These are phyloP conservation scores for Euplagia quadripunctaria DNA, from an alignment of 2,888 invertebrate genomes.

Conservation along the genomic window DNA sequence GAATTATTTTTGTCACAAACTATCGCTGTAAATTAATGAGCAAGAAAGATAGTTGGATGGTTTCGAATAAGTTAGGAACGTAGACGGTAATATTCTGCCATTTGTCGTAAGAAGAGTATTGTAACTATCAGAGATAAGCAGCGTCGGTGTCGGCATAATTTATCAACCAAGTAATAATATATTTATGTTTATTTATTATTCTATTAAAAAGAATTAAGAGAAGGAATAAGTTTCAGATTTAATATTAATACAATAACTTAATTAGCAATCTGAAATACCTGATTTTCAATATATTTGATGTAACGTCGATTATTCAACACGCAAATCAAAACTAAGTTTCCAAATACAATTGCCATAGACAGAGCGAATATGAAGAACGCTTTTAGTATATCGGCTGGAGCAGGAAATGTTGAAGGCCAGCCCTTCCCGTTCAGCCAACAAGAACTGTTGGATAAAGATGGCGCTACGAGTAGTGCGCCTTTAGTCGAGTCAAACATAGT, in stretches of 20 bases:
- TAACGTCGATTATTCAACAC: conserved; percentile 94
- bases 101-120: conserved; percentile 30
- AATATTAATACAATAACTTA: too few species aligned
- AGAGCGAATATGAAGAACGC: conserved; percentile 92
- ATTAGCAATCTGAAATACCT: conserved; percentile 85
- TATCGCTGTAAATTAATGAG: conserved; percentile 46
- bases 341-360: conserved; percentile 92
- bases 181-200: background rate
- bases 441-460: conserved; percentile 93
- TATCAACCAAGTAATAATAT: background rate
- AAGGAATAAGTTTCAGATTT: background rate
- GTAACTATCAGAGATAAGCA: conserved; percentile 25
- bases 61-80: conserved; percentile 37
- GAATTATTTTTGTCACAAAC: conserved; percentile 39
- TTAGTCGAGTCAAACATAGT: conserved; percentile 89
- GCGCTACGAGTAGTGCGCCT: conserved; percentile 92
- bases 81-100: conserved; percentile 35
- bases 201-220: background rate
- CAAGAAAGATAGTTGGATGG: conserved; percentile 41
- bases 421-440: conserved; percentile 91
- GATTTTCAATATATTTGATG: conserved; percentile 95
- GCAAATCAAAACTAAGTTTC: conserved; percentile 93
- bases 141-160: background rate
- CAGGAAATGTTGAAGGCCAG: conserved; percentile 89
- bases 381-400: conserved; percentile 91